These are phyloP conservation scores for Drosophila tanythrix DNA, from an alignment of 2,888 invertebrate genomes.

Conservation along the genomic window DNA sequence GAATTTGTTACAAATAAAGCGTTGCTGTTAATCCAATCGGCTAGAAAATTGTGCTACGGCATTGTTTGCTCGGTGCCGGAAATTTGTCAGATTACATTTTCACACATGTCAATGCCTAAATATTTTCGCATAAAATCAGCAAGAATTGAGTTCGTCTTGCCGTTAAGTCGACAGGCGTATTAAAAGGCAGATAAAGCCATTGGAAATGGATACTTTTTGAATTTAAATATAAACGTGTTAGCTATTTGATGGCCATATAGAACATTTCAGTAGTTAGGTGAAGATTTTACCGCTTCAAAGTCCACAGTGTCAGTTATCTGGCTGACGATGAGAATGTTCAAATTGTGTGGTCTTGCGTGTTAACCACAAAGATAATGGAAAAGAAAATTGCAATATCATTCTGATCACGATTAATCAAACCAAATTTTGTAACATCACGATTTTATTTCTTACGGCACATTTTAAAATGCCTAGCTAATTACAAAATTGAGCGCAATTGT, in stretches of 20 bases:
- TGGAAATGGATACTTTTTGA: constrained; percentile 1
- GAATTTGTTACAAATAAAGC: constrained; percentile 45
- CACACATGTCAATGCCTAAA: constrained; percentile 64
- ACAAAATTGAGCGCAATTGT: constrained; percentile 52
- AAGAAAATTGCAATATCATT: constrained; percentile 60
- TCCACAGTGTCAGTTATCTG: not conserved
- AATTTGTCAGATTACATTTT: constrained; percentile 80
- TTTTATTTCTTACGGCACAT: constrained; percentile 61
- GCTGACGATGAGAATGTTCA: not conserved
- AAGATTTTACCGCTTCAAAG: not conserved
- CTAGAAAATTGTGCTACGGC: constrained; percentile 46
- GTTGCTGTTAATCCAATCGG: constrained; percentile 50
- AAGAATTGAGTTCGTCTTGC: constrained; percentile 40
- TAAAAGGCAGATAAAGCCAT: constrained; percentile 32
- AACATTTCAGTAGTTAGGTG: constrained; percentile 17
- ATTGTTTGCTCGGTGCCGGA: constrained; percentile 31
- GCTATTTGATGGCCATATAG: constrained; percentile 54
- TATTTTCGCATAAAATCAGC: constrained; percentile 41
- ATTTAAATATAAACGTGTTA: constrained; percentile 23
- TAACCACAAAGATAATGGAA: constrained; percentile 56
- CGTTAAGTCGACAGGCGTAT: constrained; percentile 76
- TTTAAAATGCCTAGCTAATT: constrained; percentile 51
- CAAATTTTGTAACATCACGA: constrained; percentile 25
- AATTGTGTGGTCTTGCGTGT: constrained; percentile 64
- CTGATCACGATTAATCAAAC: constrained; percentile 67